Evolutionary conservation across 1,140 invertebrate genomes (phyloP).

Genomic region (Calephelis virginiensis): DNA sequence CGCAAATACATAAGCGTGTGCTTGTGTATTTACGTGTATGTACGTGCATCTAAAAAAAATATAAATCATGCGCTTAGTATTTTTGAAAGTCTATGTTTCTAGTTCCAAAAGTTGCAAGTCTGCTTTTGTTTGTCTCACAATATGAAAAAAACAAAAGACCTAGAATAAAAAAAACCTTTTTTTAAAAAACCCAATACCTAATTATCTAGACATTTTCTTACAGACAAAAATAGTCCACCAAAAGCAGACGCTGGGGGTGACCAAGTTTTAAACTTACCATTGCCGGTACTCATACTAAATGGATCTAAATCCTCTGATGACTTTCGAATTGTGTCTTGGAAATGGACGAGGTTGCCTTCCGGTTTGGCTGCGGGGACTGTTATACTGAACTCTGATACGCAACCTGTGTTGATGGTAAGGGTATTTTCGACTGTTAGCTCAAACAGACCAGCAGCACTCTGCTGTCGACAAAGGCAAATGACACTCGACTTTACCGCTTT

Average conservation of each 20-base stretch:
- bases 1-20: no score
- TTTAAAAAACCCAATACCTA: background rate
- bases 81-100: no score
- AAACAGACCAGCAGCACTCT: no score
- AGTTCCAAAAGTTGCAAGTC: no score
- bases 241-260: slow-evolving; percentile 93
- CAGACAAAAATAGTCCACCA: slow-evolving; percentile 93
- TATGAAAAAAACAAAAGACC: background rate
- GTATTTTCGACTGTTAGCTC: no score
- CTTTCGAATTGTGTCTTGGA: slow-evolving; percentile 89
- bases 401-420: slow-evolving; percentile 87
- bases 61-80: no score
- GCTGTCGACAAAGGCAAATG: no score
- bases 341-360: slow-evolving; percentile 89
- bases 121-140: no score
- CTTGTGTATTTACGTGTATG: no score
- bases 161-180: background rate
- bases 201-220: slow-evolving; percentile 25
- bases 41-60: no score
- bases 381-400: slow-evolving; percentile 85
- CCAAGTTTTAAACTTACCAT: slow-evolving; percentile 86
- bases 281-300: slow-evolving; percentile 88
- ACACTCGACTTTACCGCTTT: no score
- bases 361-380: slow-evolving; percentile 92
- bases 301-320: slow-evolving; percentile 93